Percentiles rank a stretch among this genome's conserved stretches.
Conservation (phyloP, 2,888 invertebrate species). For the Tenthredo livida region DNA sequence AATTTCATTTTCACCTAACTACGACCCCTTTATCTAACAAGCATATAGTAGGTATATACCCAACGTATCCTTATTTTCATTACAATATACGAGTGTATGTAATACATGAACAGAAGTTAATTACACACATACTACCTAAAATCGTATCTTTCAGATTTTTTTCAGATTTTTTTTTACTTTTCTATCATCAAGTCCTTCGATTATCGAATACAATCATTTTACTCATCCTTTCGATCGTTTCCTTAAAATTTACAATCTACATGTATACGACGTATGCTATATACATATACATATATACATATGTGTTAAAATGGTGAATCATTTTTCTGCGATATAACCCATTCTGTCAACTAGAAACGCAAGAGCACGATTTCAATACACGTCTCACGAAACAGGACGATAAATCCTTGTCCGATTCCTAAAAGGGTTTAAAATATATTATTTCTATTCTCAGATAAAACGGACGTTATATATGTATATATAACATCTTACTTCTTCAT, state of each 20-base stretch:
- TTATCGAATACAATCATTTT: too few species aligned
- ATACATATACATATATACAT: too few species aligned
- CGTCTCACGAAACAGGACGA: background rate
- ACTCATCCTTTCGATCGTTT: too few species aligned
- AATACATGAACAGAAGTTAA: too few species aligned
- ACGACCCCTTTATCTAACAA: background rate
- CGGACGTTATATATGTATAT: background rate
- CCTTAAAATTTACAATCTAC: too few species aligned
- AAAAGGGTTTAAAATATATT: slow-evolving; percentile 21
- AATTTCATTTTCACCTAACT: slow-evolving; percentile 26
- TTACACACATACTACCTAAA: too few species aligned
- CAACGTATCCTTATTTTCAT: background rate
- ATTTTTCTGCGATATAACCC: background rate
- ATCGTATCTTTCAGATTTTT: too few species aligned
- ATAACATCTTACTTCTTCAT: background rate
- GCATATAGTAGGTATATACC: background rate
- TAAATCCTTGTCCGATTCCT: slow-evolving; percentile 26
- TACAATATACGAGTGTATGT: background rate
- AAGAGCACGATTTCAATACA: background rate
- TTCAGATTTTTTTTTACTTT: too few species aligned
- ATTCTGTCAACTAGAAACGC: background rate
- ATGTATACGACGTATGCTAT: too few species aligned
- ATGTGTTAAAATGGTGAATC: background rate
- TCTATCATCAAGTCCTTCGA: too few species aligned
- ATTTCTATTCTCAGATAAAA: slow-evolving; percentile 10